Evolutionary conservation across 2,113 vertebrate species (phyloP).

Genomic region (Archilochus colubris): DNA sequence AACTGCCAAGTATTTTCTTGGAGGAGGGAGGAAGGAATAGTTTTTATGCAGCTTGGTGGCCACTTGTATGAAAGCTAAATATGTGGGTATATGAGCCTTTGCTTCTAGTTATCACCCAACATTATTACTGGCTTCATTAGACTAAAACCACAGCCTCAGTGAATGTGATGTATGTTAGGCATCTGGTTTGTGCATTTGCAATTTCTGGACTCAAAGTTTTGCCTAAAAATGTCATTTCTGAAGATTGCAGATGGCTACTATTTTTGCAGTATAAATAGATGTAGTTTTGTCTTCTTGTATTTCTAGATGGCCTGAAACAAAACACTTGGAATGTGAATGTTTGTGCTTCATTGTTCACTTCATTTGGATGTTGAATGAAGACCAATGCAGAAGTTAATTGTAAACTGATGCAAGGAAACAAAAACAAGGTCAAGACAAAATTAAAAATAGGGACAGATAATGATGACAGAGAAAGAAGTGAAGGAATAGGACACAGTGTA

Average conservation of each 20-base stretch:
- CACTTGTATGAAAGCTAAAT: background rate
- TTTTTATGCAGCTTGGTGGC: background rate
- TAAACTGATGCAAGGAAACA: background rate
- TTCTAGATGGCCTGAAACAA: background rate
- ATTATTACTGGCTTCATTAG: background rate
- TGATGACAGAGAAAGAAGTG: background rate
- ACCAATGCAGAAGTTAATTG: background rate
- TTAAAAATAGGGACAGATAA: background rate
- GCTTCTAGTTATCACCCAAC: background rate
- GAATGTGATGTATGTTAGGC: background rate
- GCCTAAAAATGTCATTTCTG: background rate
- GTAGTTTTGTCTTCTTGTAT: background rate
- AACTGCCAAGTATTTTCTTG: background rate
- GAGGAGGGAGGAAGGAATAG: background rate
- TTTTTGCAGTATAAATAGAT: background rate
- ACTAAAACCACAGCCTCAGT: background rate
- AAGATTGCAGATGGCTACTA: background rate
- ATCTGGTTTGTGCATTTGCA: background rate
- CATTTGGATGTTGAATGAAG: background rate
- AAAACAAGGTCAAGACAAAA: background rate
- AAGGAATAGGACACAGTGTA: background rate
- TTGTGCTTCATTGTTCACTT: background rate
- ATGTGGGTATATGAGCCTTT: rapidly evolving
- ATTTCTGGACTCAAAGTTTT: background rate
- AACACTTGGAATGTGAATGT: background rate